These are phyloP conservation scores for Nannoperca obscura DNA, from an alignment of 2,797 vertebrate genomes.

Conservation along the genomic window DNA sequence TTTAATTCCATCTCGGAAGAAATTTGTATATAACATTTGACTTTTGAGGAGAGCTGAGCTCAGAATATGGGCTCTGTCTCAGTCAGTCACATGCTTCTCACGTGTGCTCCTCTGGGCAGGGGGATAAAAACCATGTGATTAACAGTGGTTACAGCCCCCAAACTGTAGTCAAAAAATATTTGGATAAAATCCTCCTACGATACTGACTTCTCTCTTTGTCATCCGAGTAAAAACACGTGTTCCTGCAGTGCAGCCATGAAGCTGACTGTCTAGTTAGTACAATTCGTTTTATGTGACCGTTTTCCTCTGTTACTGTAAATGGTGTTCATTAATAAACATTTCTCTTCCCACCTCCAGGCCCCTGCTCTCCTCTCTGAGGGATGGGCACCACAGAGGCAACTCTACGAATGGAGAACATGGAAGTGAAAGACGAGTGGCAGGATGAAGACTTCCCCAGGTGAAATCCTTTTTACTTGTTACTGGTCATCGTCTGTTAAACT, in stretches of 20 bases:
- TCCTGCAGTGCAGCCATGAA: conserved; percentile 6
- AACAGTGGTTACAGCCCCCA: conserved; percentile 34
- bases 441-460: conserved; percentile 95
- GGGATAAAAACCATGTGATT: conserved; percentile 67
- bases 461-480: conserved; percentile 28
- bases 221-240: conserved; percentile 19
- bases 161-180: conserved; percentile 43
- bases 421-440: conserved; percentile 95
- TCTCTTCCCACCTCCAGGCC: conserved; percentile 51
- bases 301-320: conserved; percentile 25
- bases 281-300: neutral
- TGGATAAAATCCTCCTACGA: conserved; percentile 16
- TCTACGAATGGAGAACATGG: conserved; percentile 91
- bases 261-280: neutral
- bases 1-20: conserved; percentile 51
- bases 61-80: conserved; percentile 42
- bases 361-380: conserved; percentile 52
- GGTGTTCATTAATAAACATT: conserved; percentile 8
- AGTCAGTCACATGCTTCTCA: conserved; percentile 80
- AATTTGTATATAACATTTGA: conserved; percentile 50
- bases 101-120: conserved; percentile 60
- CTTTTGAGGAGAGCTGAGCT: conserved; percentile 57
- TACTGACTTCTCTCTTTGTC: neutral
- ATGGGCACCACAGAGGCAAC: conserved; percentile 95
- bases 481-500: neutral